A percentile compares a stretch with the other conserved stretches of the same genome.
Conservation (phyloP, 2,797 vertebrate genomes). For the Silurus lanzhouensis region DNA sequence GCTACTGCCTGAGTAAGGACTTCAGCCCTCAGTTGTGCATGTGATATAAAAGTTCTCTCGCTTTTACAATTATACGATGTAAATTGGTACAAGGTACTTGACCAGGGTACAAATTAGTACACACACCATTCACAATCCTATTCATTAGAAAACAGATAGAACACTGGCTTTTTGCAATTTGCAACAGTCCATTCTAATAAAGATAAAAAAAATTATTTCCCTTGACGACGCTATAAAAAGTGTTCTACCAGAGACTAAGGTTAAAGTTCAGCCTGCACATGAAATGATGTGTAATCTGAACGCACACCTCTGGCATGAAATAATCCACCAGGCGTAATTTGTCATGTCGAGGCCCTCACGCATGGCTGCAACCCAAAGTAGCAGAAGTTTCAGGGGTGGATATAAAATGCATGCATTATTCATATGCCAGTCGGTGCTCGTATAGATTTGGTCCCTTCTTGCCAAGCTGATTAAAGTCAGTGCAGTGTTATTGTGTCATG, state of each 20-base stretch:
- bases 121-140: not conserved
- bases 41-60: not conserved
- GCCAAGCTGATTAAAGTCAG: conserved; percentile 58
- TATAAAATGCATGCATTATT: conserved; percentile 64
- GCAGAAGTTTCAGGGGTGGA: conserved; percentile 57
- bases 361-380: conserved; percentile 48
- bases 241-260: conserved; percentile 18
- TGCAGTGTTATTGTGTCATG: not conserved
- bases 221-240: conserved; percentile 3
- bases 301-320: conserved; percentile 40
- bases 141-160: not conserved
- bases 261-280: conserved; percentile 22
- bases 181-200: not conserved
- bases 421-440: conserved; percentile 56
- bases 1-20: too few species aligned
- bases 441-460: conserved; percentile 53
- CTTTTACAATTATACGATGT: not conserved
- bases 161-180: not conserved
- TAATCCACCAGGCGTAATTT: conserved; percentile 60
- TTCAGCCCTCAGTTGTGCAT: too few species aligned
- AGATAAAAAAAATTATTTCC: not conserved
- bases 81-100: not conserved
- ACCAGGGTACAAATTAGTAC: not conserved
- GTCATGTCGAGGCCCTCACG: conserved; percentile 38
- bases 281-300: conserved; percentile 33